A percentile compares a stretch with the other conserved stretches of the same genome.
Conservation (phyloP, 2,888 invertebrate species). For the Drosophila atroscutellata region DNA sequence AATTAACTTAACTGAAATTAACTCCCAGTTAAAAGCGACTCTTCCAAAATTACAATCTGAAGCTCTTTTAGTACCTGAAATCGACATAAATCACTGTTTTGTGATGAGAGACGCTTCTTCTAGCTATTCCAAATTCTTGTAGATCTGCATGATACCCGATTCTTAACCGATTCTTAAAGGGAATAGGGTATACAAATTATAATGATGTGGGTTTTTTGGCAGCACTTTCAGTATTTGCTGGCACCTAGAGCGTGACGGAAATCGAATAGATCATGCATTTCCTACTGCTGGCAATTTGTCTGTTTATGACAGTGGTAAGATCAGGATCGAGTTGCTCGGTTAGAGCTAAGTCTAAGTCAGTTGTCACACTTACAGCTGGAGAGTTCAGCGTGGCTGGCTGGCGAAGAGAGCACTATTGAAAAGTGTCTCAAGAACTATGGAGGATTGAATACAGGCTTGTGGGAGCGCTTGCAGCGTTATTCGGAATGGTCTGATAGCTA, state of each 20-base stretch:
- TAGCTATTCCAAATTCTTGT: no score
- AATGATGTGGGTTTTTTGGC: constrained; percentile 42
- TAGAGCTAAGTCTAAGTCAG: not conserved
- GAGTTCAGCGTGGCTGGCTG: constrained; percentile 33
- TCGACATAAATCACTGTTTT: not conserved
- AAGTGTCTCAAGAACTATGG: constrained; percentile 73
- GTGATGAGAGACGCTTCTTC: not conserved
- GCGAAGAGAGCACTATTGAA: constrained; percentile 60
- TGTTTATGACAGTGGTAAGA: constrained; percentile 51
- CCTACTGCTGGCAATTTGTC: constrained; percentile 27
- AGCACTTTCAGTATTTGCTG: constrained; percentile 62
- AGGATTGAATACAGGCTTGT: constrained; percentile 61
- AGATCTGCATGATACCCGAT: not conserved
- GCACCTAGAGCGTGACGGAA: constrained; percentile 43
- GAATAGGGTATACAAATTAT: constrained; percentile 6
- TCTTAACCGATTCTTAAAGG: not conserved
- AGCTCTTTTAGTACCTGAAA: not conserved
- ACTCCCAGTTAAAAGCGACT: not conserved
- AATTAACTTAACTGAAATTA: not conserved
- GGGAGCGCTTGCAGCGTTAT: constrained; percentile 71
- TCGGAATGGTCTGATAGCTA: constrained; percentile 75
- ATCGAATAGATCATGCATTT: constrained; percentile 43
- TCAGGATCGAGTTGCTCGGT: not conserved
- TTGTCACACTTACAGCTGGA: constrained; percentile 27
- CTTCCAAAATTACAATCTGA: not conserved